These are phyloP conservation scores for Ptychochromis oligacanthus DNA, from an alignment of 2,113 vertebrate species.

Conservation along the genomic window DNA sequence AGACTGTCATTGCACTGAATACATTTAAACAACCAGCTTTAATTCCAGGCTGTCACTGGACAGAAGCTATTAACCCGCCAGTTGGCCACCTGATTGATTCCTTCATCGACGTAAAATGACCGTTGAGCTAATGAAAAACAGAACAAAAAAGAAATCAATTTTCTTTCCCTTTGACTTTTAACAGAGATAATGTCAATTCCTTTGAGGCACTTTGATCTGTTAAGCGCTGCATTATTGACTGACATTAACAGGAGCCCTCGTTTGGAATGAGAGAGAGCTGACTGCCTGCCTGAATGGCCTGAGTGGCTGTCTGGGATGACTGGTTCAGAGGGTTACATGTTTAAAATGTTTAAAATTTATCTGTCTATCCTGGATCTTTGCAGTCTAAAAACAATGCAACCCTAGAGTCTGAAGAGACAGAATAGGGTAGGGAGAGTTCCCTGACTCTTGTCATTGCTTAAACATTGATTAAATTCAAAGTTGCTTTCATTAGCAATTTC, in stretches of 20 bases:
- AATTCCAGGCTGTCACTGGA: slow-evolving; percentile 27
- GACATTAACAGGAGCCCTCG: slow-evolving; percentile 68
- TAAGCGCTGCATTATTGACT: slow-evolving; percentile 79
- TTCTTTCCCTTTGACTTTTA: slow-evolving; percentile 61
- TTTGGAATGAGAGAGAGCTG: slow-evolving; percentile 64
- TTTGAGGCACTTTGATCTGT: slow-evolving; percentile 72
- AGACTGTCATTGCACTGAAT: slow-evolving; percentile 1
- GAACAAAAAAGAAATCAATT: slow-evolving; percentile 55
- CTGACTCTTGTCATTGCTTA: neutral
- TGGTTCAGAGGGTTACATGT: slow-evolving; percentile 35
- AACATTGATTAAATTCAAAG: slow-evolving; percentile 36
- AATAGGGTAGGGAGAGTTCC: neutral
- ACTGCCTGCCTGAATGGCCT: slow-evolving; percentile 16
- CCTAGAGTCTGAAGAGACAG: neutral
- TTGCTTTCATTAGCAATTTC: slow-evolving; percentile 1
- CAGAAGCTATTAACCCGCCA: slow-evolving; percentile 40
- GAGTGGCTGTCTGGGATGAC: slow-evolving; percentile 4
- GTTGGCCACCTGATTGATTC: slow-evolving; percentile 53
- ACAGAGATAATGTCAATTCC: slow-evolving; percentile 67
- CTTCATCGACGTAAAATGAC: slow-evolving; percentile 53
- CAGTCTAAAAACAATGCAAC: slow-evolving; percentile 25
- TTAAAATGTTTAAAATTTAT: slow-evolving; percentile 39
- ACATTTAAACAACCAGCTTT: slow-evolving; percentile 38
- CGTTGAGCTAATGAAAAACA: slow-evolving; percentile 49
- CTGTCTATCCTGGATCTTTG: slow-evolving; percentile 20